These are phyloP conservation scores for Carassius gibelio DNA, from an alignment of 2,113 vertebrate genomes.

Conservation along the genomic window DNA sequence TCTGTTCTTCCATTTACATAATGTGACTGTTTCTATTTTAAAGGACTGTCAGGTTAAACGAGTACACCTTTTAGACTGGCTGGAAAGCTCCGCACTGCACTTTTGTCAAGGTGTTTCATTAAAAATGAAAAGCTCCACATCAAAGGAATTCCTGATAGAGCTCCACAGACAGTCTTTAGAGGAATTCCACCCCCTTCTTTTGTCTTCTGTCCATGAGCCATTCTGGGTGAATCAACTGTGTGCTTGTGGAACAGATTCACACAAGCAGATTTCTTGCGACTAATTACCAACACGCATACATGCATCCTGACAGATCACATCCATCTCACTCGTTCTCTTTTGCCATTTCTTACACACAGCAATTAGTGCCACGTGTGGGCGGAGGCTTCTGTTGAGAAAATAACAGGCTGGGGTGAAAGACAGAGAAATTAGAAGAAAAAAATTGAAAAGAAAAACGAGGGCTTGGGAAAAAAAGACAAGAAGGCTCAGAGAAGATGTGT, in stretches of 20 bases:
- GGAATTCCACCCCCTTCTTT: conserved; percentile 24
- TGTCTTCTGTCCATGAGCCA: conserved; percentile 22
- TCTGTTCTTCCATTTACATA: too few relatives aligned
- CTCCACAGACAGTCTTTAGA: background rate
- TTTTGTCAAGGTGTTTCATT: conserved; percentile 44
- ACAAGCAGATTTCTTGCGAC: conserved; percentile 21
- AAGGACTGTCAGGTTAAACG: background rate
- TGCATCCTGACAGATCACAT: conserved; percentile 29
- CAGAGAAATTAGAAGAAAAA: conserved; percentile 3
- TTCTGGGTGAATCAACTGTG: conserved; percentile 12
- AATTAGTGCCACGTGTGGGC: conserved; percentile 63
- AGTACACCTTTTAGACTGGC: conserved; percentile 14
- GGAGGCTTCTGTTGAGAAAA: conserved; percentile 63
- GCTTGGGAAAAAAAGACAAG: background rate
- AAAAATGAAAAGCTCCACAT: conserved; percentile 50
- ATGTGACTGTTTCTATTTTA: too few relatives aligned
- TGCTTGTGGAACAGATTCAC: conserved; percentile 25
- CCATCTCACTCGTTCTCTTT: conserved; percentile 42
- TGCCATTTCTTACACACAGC: conserved; percentile 48
- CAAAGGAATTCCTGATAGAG: conserved; percentile 39
- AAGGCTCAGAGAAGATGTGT: background rate
- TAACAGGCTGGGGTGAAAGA: conserved; percentile 49
- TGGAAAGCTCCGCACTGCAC: background rate
- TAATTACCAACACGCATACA: conserved; percentile 21
- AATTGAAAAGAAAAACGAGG: background rate